Evolutionary conservation across 2,888 invertebrate species (phyloP).

Genomic region (Limnephilus lunatus): DNA sequence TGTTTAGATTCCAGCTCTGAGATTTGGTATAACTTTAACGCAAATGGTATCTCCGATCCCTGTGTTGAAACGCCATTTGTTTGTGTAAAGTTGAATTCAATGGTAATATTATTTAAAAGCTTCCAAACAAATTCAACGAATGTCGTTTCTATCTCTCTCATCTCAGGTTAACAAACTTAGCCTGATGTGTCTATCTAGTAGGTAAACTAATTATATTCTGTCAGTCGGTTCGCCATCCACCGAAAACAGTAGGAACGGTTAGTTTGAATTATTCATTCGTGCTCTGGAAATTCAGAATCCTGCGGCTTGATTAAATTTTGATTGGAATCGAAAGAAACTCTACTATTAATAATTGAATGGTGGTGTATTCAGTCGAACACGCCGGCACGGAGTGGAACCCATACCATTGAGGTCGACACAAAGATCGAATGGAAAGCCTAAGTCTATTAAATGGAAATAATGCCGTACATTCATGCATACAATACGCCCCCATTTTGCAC

Average conservation of each 20-base stretch:
- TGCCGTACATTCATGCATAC: conserved; percentile 38
- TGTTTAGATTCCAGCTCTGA: background rate
- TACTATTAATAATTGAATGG: conserved; percentile 58
- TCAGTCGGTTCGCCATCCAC: background rate
- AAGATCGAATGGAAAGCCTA: conserved; percentile 49
- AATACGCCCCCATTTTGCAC: conserved; percentile 10
- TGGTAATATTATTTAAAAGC: conserved; percentile 5
- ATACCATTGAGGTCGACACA: conserved; percentile 51
- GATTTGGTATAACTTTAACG: background rate
- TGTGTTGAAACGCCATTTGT: conserved; percentile 18
- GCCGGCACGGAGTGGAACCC: conserved; percentile 45
- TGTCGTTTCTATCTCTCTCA: conserved; percentile 9
- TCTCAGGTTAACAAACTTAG: conserved; percentile 22
- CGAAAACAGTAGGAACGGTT: conserved; percentile 23
- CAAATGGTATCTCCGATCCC: background rate
- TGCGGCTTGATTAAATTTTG: conserved; percentile 59
- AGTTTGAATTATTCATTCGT: conserved; percentile 45
- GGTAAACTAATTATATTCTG: background rate
- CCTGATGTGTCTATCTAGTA: background rate
- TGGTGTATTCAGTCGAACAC: conserved; percentile 53
- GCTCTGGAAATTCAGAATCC: conserved; percentile 28
- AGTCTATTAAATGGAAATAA: conserved; percentile 54
- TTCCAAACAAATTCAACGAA: background rate
- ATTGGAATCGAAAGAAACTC: conserved; percentile 56
- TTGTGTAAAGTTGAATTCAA: conserved; percentile 2